A percentile compares a stretch with the other conserved stretches of the same genome.
Conservation (phyloP, 2,113 vertebrate genomes). For the Saimiri boliviensis region DNA sequence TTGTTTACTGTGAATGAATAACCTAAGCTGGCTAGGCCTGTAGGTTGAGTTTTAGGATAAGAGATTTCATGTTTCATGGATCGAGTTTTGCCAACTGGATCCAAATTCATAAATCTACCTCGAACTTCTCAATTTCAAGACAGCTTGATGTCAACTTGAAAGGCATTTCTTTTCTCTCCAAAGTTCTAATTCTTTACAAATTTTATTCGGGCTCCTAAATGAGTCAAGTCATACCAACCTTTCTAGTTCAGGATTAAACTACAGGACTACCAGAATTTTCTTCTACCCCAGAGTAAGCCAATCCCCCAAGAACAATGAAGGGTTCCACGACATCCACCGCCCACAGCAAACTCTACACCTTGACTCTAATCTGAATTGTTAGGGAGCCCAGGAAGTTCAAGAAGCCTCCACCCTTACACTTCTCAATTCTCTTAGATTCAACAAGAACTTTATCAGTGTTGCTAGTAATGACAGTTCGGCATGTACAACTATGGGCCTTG, state of each 20-base stretch:
- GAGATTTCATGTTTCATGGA: background rate
- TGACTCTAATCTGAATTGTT: background rate
- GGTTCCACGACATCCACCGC: background rate
- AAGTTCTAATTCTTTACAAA: background rate
- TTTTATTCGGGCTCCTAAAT: constrained; percentile 1
- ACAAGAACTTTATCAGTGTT: background rate
- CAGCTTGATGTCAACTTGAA: background rate
- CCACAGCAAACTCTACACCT: background rate
- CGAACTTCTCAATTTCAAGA: constrained; percentile 30
- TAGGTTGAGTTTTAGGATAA: background rate
- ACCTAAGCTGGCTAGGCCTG: background rate
- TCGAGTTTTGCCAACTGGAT: constrained; percentile 2
- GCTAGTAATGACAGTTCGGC: background rate
- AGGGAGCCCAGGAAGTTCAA: background rate
- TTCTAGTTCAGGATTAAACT: background rate
- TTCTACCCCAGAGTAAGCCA: background rate
- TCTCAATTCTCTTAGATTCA: background rate
- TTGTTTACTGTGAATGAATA: constrained; percentile 25
- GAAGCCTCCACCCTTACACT: background rate
- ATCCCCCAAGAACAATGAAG: background rate
- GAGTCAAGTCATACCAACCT: constrained; percentile 41
- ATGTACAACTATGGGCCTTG: background rate
- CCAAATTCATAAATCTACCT: constrained; percentile 29
- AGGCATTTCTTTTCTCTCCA: background rate
- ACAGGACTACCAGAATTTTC: constrained; percentile 24